These are phyloP conservation scores for Chaetorhynchus papuensis DNA, from an alignment of 2,113 vertebrate genomes.

Conservation along the genomic window DNA sequence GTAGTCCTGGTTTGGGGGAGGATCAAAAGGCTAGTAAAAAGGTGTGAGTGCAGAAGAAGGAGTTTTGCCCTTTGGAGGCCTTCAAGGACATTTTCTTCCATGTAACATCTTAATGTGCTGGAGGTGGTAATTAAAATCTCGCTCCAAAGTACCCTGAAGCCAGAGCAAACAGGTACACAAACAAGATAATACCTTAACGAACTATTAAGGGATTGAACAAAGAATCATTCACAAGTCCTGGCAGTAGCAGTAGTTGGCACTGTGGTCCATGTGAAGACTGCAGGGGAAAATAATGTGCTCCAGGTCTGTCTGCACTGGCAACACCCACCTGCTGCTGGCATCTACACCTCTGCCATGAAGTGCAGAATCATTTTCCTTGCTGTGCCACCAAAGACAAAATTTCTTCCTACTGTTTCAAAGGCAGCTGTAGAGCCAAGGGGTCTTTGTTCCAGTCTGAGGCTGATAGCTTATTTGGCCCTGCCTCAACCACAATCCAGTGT, in stretches of 20 bases:
- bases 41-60: neutral
- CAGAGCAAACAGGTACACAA: neutral
- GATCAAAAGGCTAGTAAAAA: neutral
- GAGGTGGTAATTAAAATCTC: neutral
- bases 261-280: neutral
- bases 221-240: neutral
- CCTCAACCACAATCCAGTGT: neutral
- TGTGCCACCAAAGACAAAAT: neutral
- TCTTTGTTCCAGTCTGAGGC: neutral
- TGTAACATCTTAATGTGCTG: neutral
- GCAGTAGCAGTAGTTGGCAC: neutral
- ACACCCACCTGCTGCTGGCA: neutral
- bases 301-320: rapidly evolving
- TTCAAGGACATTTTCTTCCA: neutral
- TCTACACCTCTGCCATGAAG: too few relatives aligned
- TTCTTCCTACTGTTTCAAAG: neutral
- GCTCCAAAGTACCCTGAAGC: neutral
- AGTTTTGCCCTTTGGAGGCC: neutral
- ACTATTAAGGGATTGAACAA: neutral
- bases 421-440: neutral
- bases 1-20: neutral
- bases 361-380: rapidly evolving
- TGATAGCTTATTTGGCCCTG: neutral
- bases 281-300: rapidly evolving
- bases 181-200: neutral